Evolutionary conservation across 2,888 invertebrate genomes (phyloP).

Genomic region (Tetragnatha montana): DNA sequence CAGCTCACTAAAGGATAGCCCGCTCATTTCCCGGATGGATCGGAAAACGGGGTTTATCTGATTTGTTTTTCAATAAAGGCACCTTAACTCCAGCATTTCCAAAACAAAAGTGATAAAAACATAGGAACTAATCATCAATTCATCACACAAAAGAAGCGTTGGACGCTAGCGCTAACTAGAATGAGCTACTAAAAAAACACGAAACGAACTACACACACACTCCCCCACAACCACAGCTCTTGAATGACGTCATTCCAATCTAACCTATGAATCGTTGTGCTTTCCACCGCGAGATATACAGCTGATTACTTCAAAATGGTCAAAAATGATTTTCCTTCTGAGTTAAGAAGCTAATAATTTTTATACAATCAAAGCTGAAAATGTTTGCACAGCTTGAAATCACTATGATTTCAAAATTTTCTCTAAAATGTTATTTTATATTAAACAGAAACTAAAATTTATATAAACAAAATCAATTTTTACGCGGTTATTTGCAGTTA

Average conservation of each 20-base stretch:
- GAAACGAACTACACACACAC: conserved; percentile 42
- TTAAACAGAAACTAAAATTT: background rate
- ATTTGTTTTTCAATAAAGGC: conserved; percentile 1
- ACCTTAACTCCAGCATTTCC: conserved; percentile 47
- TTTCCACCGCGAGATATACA: conserved; percentile 30
- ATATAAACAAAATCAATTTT: background rate
- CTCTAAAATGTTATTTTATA: background rate
- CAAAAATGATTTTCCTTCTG: background rate
- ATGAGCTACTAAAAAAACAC: conserved; percentile 22
- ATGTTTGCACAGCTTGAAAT: background rate
- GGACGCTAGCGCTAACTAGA: conserved; percentile 47
- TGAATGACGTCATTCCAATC: conserved; percentile 62
- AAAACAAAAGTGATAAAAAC: conserved; percentile 14
- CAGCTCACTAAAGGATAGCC: conserved; percentile 82
- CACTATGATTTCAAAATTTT: background rate
- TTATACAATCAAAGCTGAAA: background rate
- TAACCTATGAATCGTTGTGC: background rate
- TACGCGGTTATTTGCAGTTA: background rate
- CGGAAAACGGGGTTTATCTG: conserved; percentile 19
- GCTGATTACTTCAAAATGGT: conserved; percentile 9
- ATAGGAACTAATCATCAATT: conserved; percentile 7
- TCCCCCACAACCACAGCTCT: conserved; percentile 64
- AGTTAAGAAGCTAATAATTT: background rate
- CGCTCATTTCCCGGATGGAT: conserved; percentile 70
- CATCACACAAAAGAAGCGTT: conserved; percentile 28